Conservation (phyloP, 2,888 invertebrate genomes). For the Pristionchus japonicus region DNA sequence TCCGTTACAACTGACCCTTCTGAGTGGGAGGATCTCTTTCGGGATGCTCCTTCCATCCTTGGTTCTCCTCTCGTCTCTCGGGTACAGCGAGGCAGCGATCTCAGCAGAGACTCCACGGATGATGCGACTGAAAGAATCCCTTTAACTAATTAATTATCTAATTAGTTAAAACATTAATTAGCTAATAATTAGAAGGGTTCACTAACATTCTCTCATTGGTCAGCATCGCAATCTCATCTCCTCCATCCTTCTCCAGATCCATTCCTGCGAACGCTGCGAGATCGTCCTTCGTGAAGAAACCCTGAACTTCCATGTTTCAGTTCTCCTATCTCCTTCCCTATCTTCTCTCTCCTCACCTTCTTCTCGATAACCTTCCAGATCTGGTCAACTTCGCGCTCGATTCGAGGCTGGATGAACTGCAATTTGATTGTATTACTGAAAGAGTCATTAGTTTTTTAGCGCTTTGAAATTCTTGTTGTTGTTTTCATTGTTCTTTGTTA, state of each 20-base stretch:
- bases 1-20: background rate
- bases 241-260: background rate
- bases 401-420: conserved; percentile 1
- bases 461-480: too few species aligned
- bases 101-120: background rate
- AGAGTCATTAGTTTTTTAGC: too few species aligned
- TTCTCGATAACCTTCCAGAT: conserved; percentile 29
- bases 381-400: conserved; percentile 1
- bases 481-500: too few species aligned
- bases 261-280: background rate
- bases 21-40: conserved; percentile 2
- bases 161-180: too few species aligned
- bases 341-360: background rate
- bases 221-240: background rate
- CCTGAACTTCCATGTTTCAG: too few species aligned
- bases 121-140: background rate
- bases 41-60: background rate
- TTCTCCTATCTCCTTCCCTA: background rate
- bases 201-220: conserved; percentile 23
- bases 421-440: too few species aligned
- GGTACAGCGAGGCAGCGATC: background rate
- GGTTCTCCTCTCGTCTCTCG: background rate
- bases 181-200: too few species aligned
- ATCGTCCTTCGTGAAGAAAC: background rate
- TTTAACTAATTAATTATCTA: too few species aligned